A percentile compares a stretch with the other conserved stretches of the same genome.
These are phyloP conservation scores for Montipora capitata DNA, from an alignment of 92 coral and sea anemone species.

Conservation along the genomic window DNA sequence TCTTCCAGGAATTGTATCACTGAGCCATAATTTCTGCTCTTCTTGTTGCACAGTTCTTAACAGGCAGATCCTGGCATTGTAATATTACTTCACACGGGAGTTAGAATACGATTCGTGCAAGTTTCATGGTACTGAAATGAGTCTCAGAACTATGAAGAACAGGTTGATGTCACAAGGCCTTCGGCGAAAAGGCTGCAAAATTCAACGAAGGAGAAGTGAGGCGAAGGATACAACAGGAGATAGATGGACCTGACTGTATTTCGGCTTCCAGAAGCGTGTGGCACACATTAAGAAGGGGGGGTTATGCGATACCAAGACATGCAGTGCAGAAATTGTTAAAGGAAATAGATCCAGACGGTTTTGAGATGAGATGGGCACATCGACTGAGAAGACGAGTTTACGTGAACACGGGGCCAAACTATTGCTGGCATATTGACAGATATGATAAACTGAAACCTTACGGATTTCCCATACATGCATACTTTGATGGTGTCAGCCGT, in stretches of 20 bases:
- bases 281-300: constrained; percentile 74
- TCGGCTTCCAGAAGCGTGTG: constrained; percentile 67
- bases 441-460: too few relatives aligned
- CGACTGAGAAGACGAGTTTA: constrained; percentile 46
- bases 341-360: constrained; percentile 74
- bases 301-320: constrained; percentile 66
- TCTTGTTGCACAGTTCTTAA: constrained; percentile 48
- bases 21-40: constrained; percentile 34
- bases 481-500: constrained; percentile 45
- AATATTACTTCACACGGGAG: constrained; percentile 8
- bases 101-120: constrained; percentile 41
- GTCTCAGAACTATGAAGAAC: constrained; percentile 63
- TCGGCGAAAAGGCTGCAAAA: constrained; percentile 41
- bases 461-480: constrained; percentile 41
- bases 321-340: constrained; percentile 45
- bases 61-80: constrained; percentile 40
- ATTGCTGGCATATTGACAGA: constrained; percentile 48
- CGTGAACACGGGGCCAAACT: constrained; percentile 47
- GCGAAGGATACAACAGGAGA: constrained; percentile 66
- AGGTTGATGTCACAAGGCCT: constrained; percentile 62
- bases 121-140: constrained; percentile 40
- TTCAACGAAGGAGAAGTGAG: constrained; percentile 49
- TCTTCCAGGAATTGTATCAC: constrained; percentile 27
- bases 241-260: constrained; percentile 67
- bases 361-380: constrained; percentile 43